Evolutionary conservation across 2,797 vertebrate species (phyloP), one percentile per base, ranked within the genome.

Genomic region (Taeniopygia guttata): DNA sequence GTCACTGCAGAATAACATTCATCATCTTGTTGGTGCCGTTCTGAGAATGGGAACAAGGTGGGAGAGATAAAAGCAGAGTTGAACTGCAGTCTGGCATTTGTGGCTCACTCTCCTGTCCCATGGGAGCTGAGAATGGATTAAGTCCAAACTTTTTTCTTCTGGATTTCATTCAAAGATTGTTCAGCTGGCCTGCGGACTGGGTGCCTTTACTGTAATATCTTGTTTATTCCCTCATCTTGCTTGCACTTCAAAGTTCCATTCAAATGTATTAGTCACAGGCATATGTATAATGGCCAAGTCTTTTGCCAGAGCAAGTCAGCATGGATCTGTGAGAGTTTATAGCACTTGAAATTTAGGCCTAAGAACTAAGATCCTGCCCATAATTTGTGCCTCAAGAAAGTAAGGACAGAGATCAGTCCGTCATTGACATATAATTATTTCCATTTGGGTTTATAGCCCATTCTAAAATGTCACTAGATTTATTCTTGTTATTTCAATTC

Each of bases 1-100:
- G 91, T 95, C 93, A 96, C 80, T 91, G 68, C 80, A 78, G 81
- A 96, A 85, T 89, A 95, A 93, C 91, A 95, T 96, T 93, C 84
- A 92, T 97, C 95, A 95, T 94, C 84, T 80, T 94, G 40, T 85
- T 94, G 91, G 81, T 93, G 92, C 94, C 0, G 26, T 72, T 69
- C 85, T 42, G 73, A 93, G 91, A 84, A 95, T 60, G 75, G 90
- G 55, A 94, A 94, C 88, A 96, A 96, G 93, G 91, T 96, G 93
- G 90, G 84, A 90, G 62, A 95, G 90, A 94, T 58, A 89, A 91
- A 89, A 94, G 90, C 69, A 90, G 63, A 62, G 73, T 10, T 87
- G 75, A 90, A 26, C 62, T 52, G 54, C 48, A 73, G 7, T 93
- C 93, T 79, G 82, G 68, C 55, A 49, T 77, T 79, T 90, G 70